These are phyloP conservation scores for Montipora sp. DNA, from an alignment of 64 coral and sea anemone genomes.

Conservation along the genomic window DNA sequence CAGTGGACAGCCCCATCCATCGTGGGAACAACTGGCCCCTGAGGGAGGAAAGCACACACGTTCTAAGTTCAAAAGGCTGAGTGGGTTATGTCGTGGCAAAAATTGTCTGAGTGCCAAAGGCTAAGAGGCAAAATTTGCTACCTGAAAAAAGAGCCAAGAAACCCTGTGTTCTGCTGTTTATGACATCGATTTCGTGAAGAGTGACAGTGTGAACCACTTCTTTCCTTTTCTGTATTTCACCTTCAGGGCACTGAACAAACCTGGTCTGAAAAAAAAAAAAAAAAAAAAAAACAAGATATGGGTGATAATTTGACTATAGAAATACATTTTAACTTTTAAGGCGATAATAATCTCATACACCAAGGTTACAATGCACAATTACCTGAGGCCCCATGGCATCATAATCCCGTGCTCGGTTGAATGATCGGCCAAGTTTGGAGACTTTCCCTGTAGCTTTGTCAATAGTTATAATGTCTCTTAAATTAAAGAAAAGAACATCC, in stretches of 20 bases:
- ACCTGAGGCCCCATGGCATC: slow-evolving; percentile 98
- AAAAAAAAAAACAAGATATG: too few relatives aligned
- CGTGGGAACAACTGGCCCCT: too few relatives aligned
- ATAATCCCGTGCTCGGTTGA: slow-evolving; percentile 97
- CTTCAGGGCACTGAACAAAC: slow-evolving; percentile 98
- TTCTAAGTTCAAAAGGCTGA: too few relatives aligned
- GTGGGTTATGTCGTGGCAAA: too few relatives aligned
- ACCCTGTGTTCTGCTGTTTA: slow-evolving; percentile 98
- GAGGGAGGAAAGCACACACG: too few relatives aligned
- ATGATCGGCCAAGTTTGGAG: slow-evolving; percentile 95
- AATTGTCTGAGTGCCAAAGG: too few relatives aligned
- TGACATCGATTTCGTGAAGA: slow-evolving; percentile 96
- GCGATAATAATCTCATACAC: too few relatives aligned
- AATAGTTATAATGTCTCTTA: slow-evolving; percentile 97
- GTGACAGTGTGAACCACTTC: slow-evolving; percentile 99
- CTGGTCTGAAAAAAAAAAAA: slow-evolving; percentile 76
- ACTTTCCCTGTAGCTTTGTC: slow-evolving; percentile 99
- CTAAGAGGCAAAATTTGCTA: neutral
- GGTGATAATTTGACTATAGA: too few relatives aligned
- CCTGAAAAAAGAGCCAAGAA: slow-evolving; percentile 98
- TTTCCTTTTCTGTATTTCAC: slow-evolving; percentile 98
- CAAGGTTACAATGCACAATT: neutral
- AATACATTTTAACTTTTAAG: too few relatives aligned
- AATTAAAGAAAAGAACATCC: neutral
- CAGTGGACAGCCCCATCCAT: too few relatives aligned